Evolutionary conservation across 2,888 invertebrate genomes (phyloP).

Genomic region (Anaspis maculata): DNA sequence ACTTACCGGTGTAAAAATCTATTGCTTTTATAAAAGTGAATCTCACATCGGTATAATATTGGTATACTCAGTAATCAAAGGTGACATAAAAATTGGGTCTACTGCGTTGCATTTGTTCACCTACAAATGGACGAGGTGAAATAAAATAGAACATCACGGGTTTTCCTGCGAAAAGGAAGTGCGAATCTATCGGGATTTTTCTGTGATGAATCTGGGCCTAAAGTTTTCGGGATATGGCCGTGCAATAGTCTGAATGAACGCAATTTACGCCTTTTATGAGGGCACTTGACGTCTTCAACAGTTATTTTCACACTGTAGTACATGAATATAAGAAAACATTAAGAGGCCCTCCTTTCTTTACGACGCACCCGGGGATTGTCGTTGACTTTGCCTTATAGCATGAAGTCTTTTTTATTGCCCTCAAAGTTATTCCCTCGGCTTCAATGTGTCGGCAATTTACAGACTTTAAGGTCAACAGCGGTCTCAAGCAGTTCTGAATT

Average conservation of each 20-base stretch:
- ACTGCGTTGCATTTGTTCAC: too few relatives aligned
- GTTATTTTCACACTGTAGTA: slow-evolving; percentile 14
- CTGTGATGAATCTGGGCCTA: too few relatives aligned
- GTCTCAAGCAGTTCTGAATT: not conserved
- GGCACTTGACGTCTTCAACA: slow-evolving; percentile 7
- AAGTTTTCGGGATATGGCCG: not conserved
- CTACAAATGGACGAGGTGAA: too few relatives aligned
- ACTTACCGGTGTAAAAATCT: too few relatives aligned
- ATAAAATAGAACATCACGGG: too few relatives aligned
- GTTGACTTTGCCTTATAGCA: slow-evolving; percentile 21
- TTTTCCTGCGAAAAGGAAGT: too few relatives aligned
- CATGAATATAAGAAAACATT: slow-evolving; percentile 30
- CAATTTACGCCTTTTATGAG: slow-evolving; percentile 9
- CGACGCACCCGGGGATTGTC: slow-evolving; percentile 28
- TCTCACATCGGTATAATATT: too few relatives aligned
- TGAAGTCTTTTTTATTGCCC: slow-evolving; percentile 23
- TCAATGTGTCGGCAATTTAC: slow-evolving; percentile 24
- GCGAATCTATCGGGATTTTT: too few relatives aligned
- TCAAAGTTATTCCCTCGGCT: slow-evolving; percentile 24
- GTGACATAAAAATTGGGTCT: too few relatives aligned
- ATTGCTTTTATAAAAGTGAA: too few relatives aligned
- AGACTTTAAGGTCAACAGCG: slow-evolving; percentile 20
- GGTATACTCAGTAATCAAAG: too few relatives aligned
- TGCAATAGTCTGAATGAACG: slow-evolving; percentile 7
- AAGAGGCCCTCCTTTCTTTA: slow-evolving; percentile 27